Percentiles rank a stretch among this genome's conserved stretches.
These are phyloP conservation scores for Drosophila suboccidentalis DNA, from an alignment of 2,888 invertebrate species.

Conservation along the genomic window DNA sequence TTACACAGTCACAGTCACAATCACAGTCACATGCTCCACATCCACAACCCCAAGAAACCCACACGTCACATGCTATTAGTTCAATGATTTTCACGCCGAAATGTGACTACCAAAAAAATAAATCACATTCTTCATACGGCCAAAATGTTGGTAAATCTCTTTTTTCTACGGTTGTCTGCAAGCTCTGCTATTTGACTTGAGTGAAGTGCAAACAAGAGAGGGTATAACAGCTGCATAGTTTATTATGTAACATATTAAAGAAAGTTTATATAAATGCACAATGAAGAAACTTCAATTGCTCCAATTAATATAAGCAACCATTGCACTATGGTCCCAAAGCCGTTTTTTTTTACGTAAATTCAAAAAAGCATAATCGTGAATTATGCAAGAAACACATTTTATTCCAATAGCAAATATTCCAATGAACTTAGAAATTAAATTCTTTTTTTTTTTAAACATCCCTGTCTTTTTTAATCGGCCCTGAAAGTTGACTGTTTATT, in stretches of 20 bases:
- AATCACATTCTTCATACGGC: conserved; percentile 60
- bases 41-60: conserved; percentile 7
- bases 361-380: no score
- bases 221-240: background rate
- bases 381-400: no score
- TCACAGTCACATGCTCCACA: conserved; percentile 11
- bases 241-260: background rate
- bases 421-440: no score
- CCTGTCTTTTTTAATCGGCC: no score
- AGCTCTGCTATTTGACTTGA: conserved; percentile 3
- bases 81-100: conserved; percentile 82
- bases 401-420: no score
- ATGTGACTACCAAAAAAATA: conserved; percentile 51
- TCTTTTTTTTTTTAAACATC: no score
- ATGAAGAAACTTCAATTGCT: background rate
- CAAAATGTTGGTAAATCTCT: conserved; percentile 66
- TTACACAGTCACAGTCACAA: conserved; percentile 13
- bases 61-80: conserved; percentile 79
- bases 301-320: background rate
- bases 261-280: background rate
- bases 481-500: no score
- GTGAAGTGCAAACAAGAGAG: conserved; percentile 26
- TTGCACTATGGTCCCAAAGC: no score
- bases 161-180: conserved; percentile 59
- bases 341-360: no score